Evolutionary conservation across 2,888 invertebrate genomes (phyloP), one percentile per base, ranked within the genome.

Genomic region (Frankliniella intonsa): DNA sequence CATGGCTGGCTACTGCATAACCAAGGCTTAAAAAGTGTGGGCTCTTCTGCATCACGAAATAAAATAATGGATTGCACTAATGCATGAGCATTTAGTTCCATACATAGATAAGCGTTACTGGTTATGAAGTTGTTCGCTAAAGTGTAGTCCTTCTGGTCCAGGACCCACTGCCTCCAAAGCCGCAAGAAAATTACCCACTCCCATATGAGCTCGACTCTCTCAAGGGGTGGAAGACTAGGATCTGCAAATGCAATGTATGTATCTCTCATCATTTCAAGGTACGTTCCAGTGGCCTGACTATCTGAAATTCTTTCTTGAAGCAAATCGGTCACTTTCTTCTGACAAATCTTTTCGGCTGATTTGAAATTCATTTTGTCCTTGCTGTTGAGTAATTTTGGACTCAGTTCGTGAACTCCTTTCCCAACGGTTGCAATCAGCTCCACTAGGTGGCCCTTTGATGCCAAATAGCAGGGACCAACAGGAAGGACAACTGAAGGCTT

Each of bases 371-470:
- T 80, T n/a, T 80, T 80, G 9, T 80, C 80, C 19, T 50, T 80
- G n/a, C 19, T 50, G 25, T 80, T 51, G 1, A 50, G 14, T 17
- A 51, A 50, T 19, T 12, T 50, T 3, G 50, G 50, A 3, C n/a
- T 38, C 10, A 80, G 50, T n/a, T 50, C 25, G 9, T 80, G 80
- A n/a, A 84, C 84, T 80, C 85, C 85, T 84, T 85, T 85, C 8
- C 14, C 10, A 65, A 11, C 10, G 14, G 19, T 19, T 14, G 65
- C 10, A 17, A 65, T 17, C 65, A 65, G 7, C 19, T 65, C 65
- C 7, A 19, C 7, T 65, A 65, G 11, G 19, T 65, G 65, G 11
- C 65, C 65, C 19, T 65, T 65, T 11, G 14, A 14, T 10, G 65
- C 65, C 7, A 65, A 11, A 65, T 17, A 65, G 14, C 19, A 14